Base-by-base conservation (phyloP, 2,797 vertebrate genomes). In the Thamnophis elegans region DNA sequence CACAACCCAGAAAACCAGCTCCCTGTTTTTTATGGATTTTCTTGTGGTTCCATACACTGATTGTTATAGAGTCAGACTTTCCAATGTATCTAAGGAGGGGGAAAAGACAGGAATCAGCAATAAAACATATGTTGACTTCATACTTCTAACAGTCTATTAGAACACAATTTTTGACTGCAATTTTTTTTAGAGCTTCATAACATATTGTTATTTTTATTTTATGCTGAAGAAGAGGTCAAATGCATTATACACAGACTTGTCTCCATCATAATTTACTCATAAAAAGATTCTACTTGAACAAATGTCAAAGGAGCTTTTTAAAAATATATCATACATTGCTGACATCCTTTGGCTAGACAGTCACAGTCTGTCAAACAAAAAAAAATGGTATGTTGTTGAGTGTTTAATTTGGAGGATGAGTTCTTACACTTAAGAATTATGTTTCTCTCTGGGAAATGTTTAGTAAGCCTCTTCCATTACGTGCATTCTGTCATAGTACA, bases 11-110 rank as follows among this genome's bases (percentile, higher is more conserved):
- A 98, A 99, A 99, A 25, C 99, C 99, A 26, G 99, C 99, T 91
- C 99, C 99, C 97, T 99, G 99, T 96, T 99, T 99, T 98, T 99
- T 99, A 97, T 99, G 99, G 93, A 99, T 99, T 97, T 99, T 99
- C 98, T 99, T 99, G 97, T 99, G 99, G 96, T 99, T 99, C 99
- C 99, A 99, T 88, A 99, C 98, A 0, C 99, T 99, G 98, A 99
- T 99, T 0, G 99, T 99, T 98, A 99, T 99, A 12, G 99, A 99
- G 96, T 99, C 99, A 0, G 99, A 99, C 95, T 99, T 99, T 93
- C 99, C 99, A 86, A 99, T 99, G 91, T 99, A 99, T 90, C 98
- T 98, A 36, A 36, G n/a, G 7, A 25, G 16, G 88, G 10, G 0
- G 96, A 97, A 94, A 96, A 0, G 94, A 96, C 58, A 91, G 85